Evolutionary conservation across 2,113 vertebrate genomes (phyloP), one percentile per base, ranked within the genome.

Genomic region (Pelodiscus sinensis): DNA sequence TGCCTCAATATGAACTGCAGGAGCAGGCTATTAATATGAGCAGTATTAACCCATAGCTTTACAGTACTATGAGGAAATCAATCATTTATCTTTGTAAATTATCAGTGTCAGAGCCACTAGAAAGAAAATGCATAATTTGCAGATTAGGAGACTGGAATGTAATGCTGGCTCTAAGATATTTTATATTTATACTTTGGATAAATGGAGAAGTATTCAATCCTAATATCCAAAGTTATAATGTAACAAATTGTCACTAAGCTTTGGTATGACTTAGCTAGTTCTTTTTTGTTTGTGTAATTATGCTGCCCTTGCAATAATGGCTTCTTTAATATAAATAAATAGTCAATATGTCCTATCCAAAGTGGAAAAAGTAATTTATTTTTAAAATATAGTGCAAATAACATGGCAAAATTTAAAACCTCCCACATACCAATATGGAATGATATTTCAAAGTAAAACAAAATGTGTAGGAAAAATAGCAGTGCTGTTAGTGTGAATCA

Each of bases 51-150:
- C 12, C 3, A 1, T 21, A 10, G 27, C 60, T 82, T 14, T 79
- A 90, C 52, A 84, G 2, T 62, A 80, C 73, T 12, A 60, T 71
- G 9, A 87, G 51, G 31, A 81, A 38, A 6, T 55, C 22, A 82
- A 65, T 8, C n/a, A 57, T 80, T 86, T 85, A 56, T 4, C 9
- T 78, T 87, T 68, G 19, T 38, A 81, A 91, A 35, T 0, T 0
- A 11, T 57, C 25, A 6, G 16, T 94, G 87, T 78, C 68, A 80
- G 90, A 91, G 2, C 22, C 57, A 27, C 8, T 44, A 44, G 54
- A 15, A 5, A 3, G 13, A 4, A 9, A 16, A 62, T 27, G 22
- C 0, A 0, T 81, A 82, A 6, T 2, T 52, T 56, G 21, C 51
- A 57, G 52, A 73, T 86, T 73, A 82, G 86, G 56, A 75, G 54